Conservation (phyloP, 1,140 invertebrate species). For the Drosophila mauritiana region DNA sequence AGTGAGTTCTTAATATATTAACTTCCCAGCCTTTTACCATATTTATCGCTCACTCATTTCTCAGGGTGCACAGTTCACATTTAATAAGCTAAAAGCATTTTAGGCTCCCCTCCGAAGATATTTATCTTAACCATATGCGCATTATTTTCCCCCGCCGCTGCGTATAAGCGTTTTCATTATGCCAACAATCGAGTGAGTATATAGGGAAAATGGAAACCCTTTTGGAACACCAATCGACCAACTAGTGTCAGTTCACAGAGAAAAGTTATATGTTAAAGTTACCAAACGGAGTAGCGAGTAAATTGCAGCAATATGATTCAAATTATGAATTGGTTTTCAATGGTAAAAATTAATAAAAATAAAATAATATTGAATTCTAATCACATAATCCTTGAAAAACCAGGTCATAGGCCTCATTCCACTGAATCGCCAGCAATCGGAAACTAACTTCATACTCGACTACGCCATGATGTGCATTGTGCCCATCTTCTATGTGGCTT, state of each 20-base stretch:
- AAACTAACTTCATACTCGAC: conserved; percentile 53
- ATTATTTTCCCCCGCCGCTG: conserved; percentile 50
- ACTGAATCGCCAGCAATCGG: conserved; percentile 55
- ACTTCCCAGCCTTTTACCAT: neutral
- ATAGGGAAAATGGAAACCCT: conserved; percentile 42
- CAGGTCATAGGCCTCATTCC: conserved; percentile 76
- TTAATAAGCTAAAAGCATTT: conserved; percentile 81
- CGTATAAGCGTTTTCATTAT: conserved; percentile 60
- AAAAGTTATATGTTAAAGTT: conserved; percentile 25
- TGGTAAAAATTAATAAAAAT: conserved; percentile 28
- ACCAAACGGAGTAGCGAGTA: conserved; percentile 1
- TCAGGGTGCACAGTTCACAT: conserved; percentile 49
- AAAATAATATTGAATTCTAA: neutral
- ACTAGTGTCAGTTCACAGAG: conserved; percentile 31
- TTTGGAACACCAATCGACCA: conserved; percentile 12
- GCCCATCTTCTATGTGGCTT: conserved; percentile 65
- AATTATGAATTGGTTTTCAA: conserved; percentile 71
- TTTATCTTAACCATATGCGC: conserved; percentile 77
- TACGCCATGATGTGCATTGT: conserved; percentile 71
- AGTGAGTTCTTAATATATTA: neutral
- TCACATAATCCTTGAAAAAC: neutral
- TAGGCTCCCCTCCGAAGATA: conserved; percentile 61
- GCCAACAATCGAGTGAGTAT: conserved; percentile 43
- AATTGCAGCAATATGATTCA: conserved; percentile 59
- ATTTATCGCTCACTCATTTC: conserved; percentile 15